Conservation (phyloP, 1,140 invertebrate genomes). For the Penaeus japonicus region DNA sequence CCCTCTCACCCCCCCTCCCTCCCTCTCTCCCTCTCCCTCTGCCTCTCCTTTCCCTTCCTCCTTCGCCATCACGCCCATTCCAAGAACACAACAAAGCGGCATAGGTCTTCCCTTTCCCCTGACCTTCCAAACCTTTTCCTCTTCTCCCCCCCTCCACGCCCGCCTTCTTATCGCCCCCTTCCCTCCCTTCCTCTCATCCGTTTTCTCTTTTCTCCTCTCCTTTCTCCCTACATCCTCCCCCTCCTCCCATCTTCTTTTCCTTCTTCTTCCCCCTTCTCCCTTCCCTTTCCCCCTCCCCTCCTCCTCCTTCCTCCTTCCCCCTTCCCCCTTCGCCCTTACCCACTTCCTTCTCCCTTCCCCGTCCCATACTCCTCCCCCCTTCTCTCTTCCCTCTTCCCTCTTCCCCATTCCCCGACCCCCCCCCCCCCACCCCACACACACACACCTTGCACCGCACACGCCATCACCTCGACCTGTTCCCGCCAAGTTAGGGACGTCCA, state of each 20-base stretch:
- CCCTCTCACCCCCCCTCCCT: not conserved
- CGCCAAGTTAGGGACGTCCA: too few species aligned
- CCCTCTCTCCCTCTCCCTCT: not conserved
- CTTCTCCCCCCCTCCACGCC: not conserved
- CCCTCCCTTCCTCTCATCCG: not conserved
- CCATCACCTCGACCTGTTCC: too few species aligned
- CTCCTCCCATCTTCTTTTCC: not conserved
- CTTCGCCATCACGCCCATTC: not conserved
- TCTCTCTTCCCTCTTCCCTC: not conserved
- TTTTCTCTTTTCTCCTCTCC: not conserved
- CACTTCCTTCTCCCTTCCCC: not conserved
- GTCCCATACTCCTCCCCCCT: not conserved
- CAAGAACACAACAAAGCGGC: too few species aligned
- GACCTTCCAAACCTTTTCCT: not conserved
- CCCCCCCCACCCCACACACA: too few species aligned
- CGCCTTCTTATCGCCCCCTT: not conserved
- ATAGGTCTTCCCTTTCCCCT: too few species aligned
- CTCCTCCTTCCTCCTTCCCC: too few species aligned
- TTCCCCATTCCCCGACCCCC: too few species aligned
- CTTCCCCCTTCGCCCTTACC: not conserved
- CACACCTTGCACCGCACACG: too few species aligned
- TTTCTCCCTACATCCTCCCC: not conserved
- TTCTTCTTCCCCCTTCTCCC: not conserved
- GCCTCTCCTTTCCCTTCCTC: not conserved
- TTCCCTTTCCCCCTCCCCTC: not conserved